Conservation (phyloP, 2,113 vertebrate species). For the Neodontobutis hainanensis region DNA sequence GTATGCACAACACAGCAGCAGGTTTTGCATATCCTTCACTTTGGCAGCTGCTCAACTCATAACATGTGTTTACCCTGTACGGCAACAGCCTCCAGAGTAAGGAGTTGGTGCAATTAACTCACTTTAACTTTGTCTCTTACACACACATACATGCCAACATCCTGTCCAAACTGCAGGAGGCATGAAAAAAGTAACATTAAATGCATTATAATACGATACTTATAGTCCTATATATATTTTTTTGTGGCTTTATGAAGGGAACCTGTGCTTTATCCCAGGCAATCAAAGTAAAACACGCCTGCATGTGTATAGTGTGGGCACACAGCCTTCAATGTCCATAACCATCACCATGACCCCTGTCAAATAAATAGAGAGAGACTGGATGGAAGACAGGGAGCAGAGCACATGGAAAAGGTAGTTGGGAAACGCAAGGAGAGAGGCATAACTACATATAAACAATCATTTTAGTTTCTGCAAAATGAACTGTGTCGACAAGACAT, state of each 20-base stretch:
- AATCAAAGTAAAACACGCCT: slow-evolving; percentile 43
- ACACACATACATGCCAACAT: slow-evolving; percentile 15
- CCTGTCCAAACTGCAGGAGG: slow-evolving; percentile 51
- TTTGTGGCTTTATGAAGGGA: slow-evolving; percentile 48
- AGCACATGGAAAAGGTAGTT: slow-evolving; percentile 55
- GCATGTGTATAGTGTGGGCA: slow-evolving; percentile 44
- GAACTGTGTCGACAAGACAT: neutral
- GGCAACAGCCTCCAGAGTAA: slow-evolving; percentile 50
- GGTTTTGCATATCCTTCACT: slow-evolving; percentile 47
- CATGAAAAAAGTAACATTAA: slow-evolving; percentile 38
- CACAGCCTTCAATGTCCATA: slow-evolving; percentile 65
- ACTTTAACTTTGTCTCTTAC: slow-evolving; percentile 32
- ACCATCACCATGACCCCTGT: slow-evolving; percentile 62
- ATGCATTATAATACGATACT: slow-evolving; percentile 53
- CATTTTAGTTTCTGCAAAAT: neutral
- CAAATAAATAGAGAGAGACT: slow-evolving; percentile 68
- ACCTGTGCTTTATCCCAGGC: slow-evolving; percentile 56
- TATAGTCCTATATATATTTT: slow-evolving; percentile 48
- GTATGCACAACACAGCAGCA: slow-evolving; percentile 10
- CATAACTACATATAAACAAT: neutral
- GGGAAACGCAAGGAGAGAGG: slow-evolving; percentile 16
- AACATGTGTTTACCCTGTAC: slow-evolving; percentile 64
- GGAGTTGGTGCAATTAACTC: slow-evolving; percentile 52
- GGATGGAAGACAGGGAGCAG: slow-evolving; percentile 56
- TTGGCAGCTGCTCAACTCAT: slow-evolving; percentile 62